These are phyloP conservation scores for Drosophila aldrichi DNA, from an alignment of 2,888 invertebrate species.

Conservation along the genomic window DNA sequence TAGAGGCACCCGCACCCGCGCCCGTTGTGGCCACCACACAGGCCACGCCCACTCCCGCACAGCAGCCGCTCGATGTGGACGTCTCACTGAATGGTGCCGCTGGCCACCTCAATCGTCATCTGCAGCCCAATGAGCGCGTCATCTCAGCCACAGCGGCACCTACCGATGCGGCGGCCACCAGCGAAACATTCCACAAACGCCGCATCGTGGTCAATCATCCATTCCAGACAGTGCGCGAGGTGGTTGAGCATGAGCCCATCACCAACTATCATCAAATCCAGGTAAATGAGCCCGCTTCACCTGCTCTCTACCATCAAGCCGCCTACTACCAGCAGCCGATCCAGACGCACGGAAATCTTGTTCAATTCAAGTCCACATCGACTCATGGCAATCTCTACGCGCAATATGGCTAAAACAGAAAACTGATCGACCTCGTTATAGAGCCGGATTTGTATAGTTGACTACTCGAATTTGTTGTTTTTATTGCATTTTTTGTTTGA, in stretches of 20 bases:
- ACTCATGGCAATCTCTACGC: slow-evolving; percentile 65
- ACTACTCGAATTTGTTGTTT: slow-evolving; percentile 35
- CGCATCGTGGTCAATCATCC: slow-evolving; percentile 88
- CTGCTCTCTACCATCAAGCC: slow-evolving; percentile 71
- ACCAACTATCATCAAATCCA: slow-evolving; percentile 87
- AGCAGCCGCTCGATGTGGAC: slow-evolving; percentile 68
- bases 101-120: slow-evolving; percentile 70
- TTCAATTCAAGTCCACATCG: slow-evolving; percentile 57
- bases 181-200: slow-evolving; percentile 87
- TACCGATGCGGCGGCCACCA: slow-evolving; percentile 85
- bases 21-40: slow-evolving; percentile 54
- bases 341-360: slow-evolving; percentile 72
- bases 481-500: slow-evolving; percentile 40
- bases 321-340: slow-evolving; percentile 71
- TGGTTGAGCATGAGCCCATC: slow-evolving; percentile 87
- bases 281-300: slow-evolving; percentile 86
- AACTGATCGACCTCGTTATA: slow-evolving; percentile 4
- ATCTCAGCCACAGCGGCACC: slow-evolving; percentile 87
- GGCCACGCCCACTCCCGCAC: slow-evolving; percentile 47
- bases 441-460: slow-evolving; percentile 36
- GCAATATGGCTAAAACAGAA: slow-evolving; percentile 34
- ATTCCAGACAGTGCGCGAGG: slow-evolving; percentile 88
- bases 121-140: slow-evolving; percentile 86
- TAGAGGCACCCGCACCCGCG: slow-evolving; percentile 78
- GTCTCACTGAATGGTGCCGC: slow-evolving; percentile 84